A percentile compares a stretch with the other conserved stretches of the same genome.
phyloP scores from a whole-genome alignment of 2,797 vertebrate species.

The Myotis findleyi region DNA sequence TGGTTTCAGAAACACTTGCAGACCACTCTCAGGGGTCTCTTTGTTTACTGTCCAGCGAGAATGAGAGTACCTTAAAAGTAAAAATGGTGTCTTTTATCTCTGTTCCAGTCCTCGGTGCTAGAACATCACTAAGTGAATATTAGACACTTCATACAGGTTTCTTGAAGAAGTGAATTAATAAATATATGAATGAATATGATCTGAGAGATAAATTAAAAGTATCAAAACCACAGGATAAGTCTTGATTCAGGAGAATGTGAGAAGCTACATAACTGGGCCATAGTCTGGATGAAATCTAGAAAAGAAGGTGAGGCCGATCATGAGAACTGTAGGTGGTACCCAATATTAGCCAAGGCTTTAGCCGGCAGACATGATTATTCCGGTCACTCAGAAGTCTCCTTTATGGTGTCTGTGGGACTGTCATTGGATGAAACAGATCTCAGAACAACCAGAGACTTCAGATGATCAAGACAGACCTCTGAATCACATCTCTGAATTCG shows the following conservation, averaged over 20 bases:
- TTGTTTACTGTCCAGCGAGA: background rate
- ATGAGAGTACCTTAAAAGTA: background rate
- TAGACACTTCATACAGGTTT: background rate
- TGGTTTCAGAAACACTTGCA: background rate
- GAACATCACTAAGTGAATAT: background rate
- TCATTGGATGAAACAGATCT: background rate
- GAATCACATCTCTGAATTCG: background rate
- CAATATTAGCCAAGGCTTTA: background rate
- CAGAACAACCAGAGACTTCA: background rate
- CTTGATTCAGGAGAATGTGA: constrained; percentile 7
- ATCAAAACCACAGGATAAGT: background rate
- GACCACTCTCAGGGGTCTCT: background rate
- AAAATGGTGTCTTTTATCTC: background rate
- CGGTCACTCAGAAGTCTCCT: background rate
- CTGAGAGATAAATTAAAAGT: constrained; percentile 7
- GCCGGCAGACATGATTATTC: background rate
- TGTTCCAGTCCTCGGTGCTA: background rate
- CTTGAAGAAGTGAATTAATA: constrained; percentile 2
- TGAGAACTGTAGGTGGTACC: background rate
- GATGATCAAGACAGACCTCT: background rate
- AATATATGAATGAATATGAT: background rate
- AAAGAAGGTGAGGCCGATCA: background rate
- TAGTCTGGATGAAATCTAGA: background rate
- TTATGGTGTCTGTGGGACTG: background rate
- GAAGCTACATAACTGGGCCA: background rate